Conservation (phyloP, 1,140 invertebrate species). For the Drosophila athabasca region DNA sequence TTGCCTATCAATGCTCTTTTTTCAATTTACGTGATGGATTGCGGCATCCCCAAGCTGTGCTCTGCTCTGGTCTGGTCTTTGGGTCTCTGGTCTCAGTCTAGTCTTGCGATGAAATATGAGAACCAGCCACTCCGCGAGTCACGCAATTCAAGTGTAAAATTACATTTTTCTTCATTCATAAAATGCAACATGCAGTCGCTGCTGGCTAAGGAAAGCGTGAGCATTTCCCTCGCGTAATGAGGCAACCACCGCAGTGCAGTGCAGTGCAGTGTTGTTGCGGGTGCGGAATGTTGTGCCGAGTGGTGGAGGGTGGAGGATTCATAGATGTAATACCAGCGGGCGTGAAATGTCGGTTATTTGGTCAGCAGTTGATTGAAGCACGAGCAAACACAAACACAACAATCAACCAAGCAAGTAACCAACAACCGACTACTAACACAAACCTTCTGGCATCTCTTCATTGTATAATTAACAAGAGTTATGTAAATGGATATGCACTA, state of each 20-base stretch:
- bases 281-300: constrained; percentile 38
- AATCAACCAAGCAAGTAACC: constrained; percentile 12
- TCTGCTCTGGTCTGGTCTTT: neutral
- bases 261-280: constrained; percentile 33
- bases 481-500: neutral
- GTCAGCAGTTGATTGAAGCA: constrained; percentile 54
- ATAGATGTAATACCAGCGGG: constrained; percentile 63
- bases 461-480: constrained; percentile 22
- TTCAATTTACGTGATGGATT: constrained; percentile 60
- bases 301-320: neutral
- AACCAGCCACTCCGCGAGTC: constrained; percentile 48
- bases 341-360: constrained; percentile 75
- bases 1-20: constrained; percentile 66
- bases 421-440: too few species aligned
- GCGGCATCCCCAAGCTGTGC: constrained; percentile 28
- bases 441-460: constrained; percentile 11
- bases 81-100: neutral
- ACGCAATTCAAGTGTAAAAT: constrained; percentile 78
- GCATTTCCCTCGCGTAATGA: constrained; percentile 69
- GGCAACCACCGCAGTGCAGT: constrained; percentile 43
- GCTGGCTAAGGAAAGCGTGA: constrained; percentile 65
- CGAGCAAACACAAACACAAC: constrained; percentile 17
- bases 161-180: constrained; percentile 73
- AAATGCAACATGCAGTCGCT: constrained; percentile 39
- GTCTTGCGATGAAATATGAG: constrained; percentile 56